Base-by-base conservation (phyloP, 2,113 vertebrate genomes). In the Thymallus thymallus region DNA sequence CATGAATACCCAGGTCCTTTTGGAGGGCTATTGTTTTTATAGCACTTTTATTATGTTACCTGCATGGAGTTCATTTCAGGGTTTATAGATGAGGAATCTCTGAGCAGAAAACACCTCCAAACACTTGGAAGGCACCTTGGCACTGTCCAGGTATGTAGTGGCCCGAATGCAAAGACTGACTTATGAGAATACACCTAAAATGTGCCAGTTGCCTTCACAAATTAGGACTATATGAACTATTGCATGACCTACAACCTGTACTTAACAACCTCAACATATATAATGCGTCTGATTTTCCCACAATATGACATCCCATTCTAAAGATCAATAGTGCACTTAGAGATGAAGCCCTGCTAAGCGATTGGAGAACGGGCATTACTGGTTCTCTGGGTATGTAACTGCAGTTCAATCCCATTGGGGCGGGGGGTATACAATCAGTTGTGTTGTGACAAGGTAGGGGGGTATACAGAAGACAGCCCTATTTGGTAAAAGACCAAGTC, bases 1-100 rank as follows among this genome's bases (percentile, higher is more conserved):
- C 20, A 46, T 45, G 69, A 0, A 4, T 24, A 69, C 16, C 29
- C 0, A 18, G 68, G 26, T 69, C 71, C 72, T 68, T 73, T 76
- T 77, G 0, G 1, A 12, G 14, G 51, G 63, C 68, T 67, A 62
- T 65, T 62, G 76, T 69, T 82, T 68, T 58, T 71, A 3, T 79
- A 64, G n/a, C n/a, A 0, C 13, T 69, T 51, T 69, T 7, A 9
- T 58, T 35, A 48, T 68, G 6, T 61, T 32, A 56, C 68, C 32
- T 45, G 56, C 20, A 62, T 20, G 45, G 51, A 58, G 48, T 70
- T 30, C 48, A 58, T 70, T 58, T 35, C 60, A 61, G 18, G 3
- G 60, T 6, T 6, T 61, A 24, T 55, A 22, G 3, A 10, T 61
- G n/a, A 61, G 22, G n/a, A 61, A 41, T 41, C 35, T 41, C 22